Evolutionary conservation across 2,797 vertebrate genomes (phyloP).

Genomic region (Graptemys geographica): DNA sequence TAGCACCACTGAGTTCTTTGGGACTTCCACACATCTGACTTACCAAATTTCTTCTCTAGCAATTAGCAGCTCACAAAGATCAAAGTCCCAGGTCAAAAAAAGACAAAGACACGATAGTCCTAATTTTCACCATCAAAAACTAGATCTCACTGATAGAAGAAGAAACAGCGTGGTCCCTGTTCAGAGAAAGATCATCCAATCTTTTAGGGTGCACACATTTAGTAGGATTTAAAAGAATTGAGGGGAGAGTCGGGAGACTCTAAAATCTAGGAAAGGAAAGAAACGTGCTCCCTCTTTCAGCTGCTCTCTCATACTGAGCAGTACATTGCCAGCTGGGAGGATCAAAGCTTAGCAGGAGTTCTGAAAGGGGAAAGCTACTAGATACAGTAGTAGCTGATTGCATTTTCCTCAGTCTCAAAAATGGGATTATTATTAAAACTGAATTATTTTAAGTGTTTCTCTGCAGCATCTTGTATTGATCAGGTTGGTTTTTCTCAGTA

Average conservation of each 20-base stretch:
- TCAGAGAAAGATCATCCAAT: background rate
- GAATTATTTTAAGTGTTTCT: constrained; percentile 36
- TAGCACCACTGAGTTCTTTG: background rate
- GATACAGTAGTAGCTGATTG: constrained; percentile 42
- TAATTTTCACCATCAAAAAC: background rate
- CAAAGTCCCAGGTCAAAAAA: background rate
- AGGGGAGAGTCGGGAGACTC: constrained; percentile 21
- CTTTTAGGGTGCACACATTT: background rate
- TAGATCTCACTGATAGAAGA: background rate
- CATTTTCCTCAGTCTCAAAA: constrained; percentile 40
- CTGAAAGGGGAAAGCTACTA: background rate
- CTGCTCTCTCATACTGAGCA: constrained; percentile 1
- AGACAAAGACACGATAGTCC: background rate
- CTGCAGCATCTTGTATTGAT: background rate
- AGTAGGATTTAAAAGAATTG: background rate
- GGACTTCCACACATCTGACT: background rate
- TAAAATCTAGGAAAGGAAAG: constrained; percentile 2
- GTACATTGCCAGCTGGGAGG: constrained; percentile 36
- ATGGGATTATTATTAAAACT: constrained; percentile 40
- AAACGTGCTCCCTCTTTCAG: background rate
- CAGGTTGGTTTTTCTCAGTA: background rate
- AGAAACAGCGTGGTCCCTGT: background rate
- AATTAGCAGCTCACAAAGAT: background rate
- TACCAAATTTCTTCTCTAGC: background rate
- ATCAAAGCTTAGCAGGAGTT: constrained; percentile 50